Conservation (phyloP, 2,113 vertebrate species). For the Aviceda subcristata region DNA sequence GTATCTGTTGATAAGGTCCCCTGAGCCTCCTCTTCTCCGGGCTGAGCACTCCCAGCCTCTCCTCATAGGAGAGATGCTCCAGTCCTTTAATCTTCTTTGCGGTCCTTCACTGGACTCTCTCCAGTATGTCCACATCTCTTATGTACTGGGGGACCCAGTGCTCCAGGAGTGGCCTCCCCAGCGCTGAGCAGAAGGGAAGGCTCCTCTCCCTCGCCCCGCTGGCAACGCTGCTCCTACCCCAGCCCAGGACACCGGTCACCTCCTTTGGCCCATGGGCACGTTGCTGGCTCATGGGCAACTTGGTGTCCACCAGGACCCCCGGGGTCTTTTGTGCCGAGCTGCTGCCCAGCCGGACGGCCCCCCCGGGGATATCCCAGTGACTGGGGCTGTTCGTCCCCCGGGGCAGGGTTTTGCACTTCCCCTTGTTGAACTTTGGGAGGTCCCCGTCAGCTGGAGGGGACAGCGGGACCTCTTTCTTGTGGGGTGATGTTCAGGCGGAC, state of each 20-base stretch:
- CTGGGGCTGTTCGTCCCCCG: too few species aligned
- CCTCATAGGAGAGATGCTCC: not conserved
- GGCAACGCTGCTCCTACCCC: rapidly evolving
- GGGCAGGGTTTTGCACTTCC: not conserved
- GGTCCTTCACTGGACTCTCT: not conserved
- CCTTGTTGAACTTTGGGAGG: not conserved
- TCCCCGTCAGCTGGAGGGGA: not conserved
- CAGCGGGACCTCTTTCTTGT: not conserved
- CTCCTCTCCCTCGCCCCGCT: not conserved
- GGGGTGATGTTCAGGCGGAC: not conserved
- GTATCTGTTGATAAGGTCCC: rapidly evolving
- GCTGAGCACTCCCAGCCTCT: not conserved
- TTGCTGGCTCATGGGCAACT: too few species aligned
- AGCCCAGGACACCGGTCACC: not conserved
- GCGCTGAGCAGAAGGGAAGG: not conserved
- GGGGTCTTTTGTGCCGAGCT: not conserved
- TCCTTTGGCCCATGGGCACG: not conserved
- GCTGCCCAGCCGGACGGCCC: rapidly evolving
- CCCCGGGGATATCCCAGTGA: not conserved
- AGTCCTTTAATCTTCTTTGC: not conserved
- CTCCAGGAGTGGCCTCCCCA: not conserved
- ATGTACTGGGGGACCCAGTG: not conserved
- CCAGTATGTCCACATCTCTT: not conserved
- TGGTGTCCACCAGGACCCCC: not conserved
- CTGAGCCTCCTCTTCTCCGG: not conserved